Base-by-base conservation (phyloP, 2,113 vertebrate genomes). In the Physeter macrocephalus region DNA sequence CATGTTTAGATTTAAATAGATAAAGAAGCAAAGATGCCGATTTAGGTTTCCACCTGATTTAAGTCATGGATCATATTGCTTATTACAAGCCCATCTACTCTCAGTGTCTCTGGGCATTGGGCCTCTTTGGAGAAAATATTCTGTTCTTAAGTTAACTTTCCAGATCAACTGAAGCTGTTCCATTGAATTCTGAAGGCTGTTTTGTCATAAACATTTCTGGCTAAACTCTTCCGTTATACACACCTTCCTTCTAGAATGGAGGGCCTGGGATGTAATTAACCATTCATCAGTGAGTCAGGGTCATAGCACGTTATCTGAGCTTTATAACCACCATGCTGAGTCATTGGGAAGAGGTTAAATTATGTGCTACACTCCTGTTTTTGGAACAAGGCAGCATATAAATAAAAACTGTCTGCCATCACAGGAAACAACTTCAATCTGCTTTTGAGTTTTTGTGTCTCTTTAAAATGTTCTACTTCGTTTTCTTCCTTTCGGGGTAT, bases 331-430 rank as follows among this genome's bases (percentile, higher is more conserved):
- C 8, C 5, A 8, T 46, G 81, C 81, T 72, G 91, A 95, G 90
- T 95, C 97, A 91, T 3, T 82, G 71, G 69, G 25, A 25, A 67
- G 34, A 77, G 59, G 90, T 69, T 66, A 67, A 66, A 64, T 62
- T 62, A 80, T 72, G 31, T 64, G 46, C 72, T 77, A 59, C 36
- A 11, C 9, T 77, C 77, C 57, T 89, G 81, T 78, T 85, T 94
- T 90, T 41, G 69, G 90, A 90, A 62, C 67, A 83, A 84, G 96
- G 20, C 69, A 77, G 23, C 72, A 43, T 91, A 64, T 93, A 84
- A 92, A 89, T 83, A 72, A 91, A 88, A 95, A 52, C 64, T 80
- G 25, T 66, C 61, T 92, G 90, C 90, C 43, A n/a, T 80, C 84
- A 43, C 39, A 18, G 49, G 59, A 64, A 75, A 83, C 57, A 85